A percentile compares a stretch with the other conserved stretches of the same genome.
Evolutionary conservation across 2,888 invertebrate genomes (phyloP).

Genomic region (Torymus tubicola): DNA sequence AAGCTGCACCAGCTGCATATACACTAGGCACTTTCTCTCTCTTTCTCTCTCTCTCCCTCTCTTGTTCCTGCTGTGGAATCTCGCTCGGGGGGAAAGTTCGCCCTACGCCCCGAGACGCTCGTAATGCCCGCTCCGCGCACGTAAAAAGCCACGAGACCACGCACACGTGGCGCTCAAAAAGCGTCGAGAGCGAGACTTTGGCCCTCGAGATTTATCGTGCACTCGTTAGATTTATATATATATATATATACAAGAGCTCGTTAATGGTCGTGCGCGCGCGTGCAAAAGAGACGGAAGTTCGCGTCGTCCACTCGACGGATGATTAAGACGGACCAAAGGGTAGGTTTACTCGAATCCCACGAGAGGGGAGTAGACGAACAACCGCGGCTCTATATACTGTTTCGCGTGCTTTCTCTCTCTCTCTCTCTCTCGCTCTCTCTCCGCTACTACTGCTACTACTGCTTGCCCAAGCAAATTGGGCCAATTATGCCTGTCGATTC

Average conservation of each 20-base stretch:
- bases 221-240: slow-evolving; percentile 30
- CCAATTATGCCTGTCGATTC: slow-evolving; percentile 71
- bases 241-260: slow-evolving; percentile 16
- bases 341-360: slow-evolving; percentile 21
- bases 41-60: no score
- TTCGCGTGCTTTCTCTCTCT: no score
- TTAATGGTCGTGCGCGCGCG: slow-evolving; percentile 4
- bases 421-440: no score
- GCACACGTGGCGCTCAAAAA: not conserved
- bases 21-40: no score
- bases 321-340: slow-evolving; percentile 33
- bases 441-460: not conserved
- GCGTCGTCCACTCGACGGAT: not conserved
- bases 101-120: no score
- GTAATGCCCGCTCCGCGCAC: no score
- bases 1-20: no score
- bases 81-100: slow-evolving; percentile 14
- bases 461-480: slow-evolving; percentile 63
- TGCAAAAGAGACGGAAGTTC: not conserved
- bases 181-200: not conserved
- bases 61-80: not conserved
- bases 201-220: slow-evolving; percentile 18
- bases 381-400: no score
- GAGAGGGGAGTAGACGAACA: not conserved
- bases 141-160: not conserved